Conservation (phyloP, 2,797 vertebrate species). For the Leuciscus waleckii region DNA sequence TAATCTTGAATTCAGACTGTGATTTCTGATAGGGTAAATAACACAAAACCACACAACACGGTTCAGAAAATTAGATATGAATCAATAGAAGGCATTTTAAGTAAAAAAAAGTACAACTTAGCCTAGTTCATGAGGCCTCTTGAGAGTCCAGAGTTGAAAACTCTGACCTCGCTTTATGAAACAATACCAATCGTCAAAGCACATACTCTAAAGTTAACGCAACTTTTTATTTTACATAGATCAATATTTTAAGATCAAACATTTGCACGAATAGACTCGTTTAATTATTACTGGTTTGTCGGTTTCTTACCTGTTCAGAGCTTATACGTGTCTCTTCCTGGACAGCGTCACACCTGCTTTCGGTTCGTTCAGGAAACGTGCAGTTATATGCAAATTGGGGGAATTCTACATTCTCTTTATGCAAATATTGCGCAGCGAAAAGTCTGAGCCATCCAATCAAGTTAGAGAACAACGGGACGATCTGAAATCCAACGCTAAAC, state of each 20-base stretch:
- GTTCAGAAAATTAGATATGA: not conserved
- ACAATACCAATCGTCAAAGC: not conserved
- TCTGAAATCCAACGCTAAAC: not conserved
- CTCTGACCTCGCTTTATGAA: not conserved
- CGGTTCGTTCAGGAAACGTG: conserved; percentile 35
- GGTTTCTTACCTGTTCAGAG: conserved; percentile 68
- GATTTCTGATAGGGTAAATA: not conserved
- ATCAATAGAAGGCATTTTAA: not conserved
- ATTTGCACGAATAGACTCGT: not conserved
- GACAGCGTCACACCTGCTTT: conserved; percentile 66
- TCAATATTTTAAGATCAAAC: not conserved
- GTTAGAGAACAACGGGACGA: not conserved
- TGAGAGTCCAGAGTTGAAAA: not conserved
- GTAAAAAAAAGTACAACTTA: not conserved
- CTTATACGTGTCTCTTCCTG: conserved; percentile 18
- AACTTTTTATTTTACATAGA: not conserved
- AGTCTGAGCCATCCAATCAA: conserved; percentile 11
- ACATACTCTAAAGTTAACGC: not conserved
- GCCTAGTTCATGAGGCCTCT: not conserved
- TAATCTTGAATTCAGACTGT: not conserved
- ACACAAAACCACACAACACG: not conserved
- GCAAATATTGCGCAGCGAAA: conserved; percentile 62
- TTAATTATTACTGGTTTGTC: not conserved
- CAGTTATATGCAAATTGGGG: conserved; percentile 48
- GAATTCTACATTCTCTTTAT: conserved; percentile 61